These are phyloP conservation scores for Anoplophora glabripennis DNA, from an alignment of 1,140 invertebrate genomes.

Conservation along the genomic window DNA sequence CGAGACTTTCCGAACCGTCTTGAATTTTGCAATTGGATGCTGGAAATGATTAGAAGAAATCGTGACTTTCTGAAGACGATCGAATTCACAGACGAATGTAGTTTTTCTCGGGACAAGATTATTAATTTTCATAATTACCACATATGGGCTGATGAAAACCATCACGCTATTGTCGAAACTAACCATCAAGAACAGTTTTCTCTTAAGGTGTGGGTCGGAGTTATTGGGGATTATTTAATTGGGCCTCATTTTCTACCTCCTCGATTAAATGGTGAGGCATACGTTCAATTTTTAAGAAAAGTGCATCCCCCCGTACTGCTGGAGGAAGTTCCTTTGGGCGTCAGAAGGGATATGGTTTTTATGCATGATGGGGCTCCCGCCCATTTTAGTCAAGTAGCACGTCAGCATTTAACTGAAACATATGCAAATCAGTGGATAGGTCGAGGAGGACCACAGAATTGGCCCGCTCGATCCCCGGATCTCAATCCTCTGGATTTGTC, in stretches of 20 bases:
- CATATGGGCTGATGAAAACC: conserved; percentile 6
- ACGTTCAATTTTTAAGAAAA: background rate
- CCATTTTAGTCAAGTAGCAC: conserved; percentile 3
- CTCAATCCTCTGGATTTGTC: conserved; percentile 41
- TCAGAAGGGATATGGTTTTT: conserved; percentile 8
- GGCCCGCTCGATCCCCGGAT: conserved; percentile 43
- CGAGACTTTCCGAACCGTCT: too few species aligned
- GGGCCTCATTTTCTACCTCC: background rate
- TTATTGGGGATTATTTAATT: conserved; percentile 9
- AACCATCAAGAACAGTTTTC: background rate
- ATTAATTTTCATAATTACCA: conserved; percentile 7
- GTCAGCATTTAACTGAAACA: conserved; percentile 1
- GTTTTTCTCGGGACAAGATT: too few species aligned
- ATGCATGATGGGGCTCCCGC: conserved; percentile 18
- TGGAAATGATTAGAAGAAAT: too few species aligned
- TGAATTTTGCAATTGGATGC: too few species aligned
- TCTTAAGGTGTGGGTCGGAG: background rate
- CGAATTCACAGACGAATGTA: too few species aligned
- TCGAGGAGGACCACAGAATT: conserved; percentile 32
- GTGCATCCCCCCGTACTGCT: background rate
- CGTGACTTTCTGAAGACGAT: too few species aligned
- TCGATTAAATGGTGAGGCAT: conserved; percentile 1
- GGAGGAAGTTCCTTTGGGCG: conserved; percentile 5
- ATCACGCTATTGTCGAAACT: background rate
- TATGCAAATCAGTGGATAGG: conserved; percentile 40